These are phyloP conservation scores for Zaprionus bogoriensis DNA, from an alignment of 2,888 invertebrate species.

Conservation along the genomic window DNA sequence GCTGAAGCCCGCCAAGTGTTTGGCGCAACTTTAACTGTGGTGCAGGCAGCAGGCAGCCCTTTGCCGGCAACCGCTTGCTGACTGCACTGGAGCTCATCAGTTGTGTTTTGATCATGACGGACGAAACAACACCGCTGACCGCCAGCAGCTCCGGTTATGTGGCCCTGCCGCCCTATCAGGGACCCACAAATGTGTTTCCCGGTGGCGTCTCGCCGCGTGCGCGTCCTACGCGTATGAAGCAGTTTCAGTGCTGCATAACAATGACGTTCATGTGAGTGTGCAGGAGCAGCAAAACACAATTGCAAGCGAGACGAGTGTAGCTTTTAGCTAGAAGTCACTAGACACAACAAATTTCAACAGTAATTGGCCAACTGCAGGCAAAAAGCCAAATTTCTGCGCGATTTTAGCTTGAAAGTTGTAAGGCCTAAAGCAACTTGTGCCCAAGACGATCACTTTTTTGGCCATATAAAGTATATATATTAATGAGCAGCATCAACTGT, in stretches of 20 bases:
- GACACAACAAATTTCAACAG: too few relatives aligned
- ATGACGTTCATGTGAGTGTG: conserved; percentile 88
- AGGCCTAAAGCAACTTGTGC: too few relatives aligned
- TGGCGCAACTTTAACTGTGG: conserved; percentile 34
- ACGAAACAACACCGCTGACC: conserved; percentile 84
- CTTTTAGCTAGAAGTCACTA: too few relatives aligned
- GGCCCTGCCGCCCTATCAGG: conserved; percentile 70
- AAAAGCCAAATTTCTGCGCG: too few relatives aligned
- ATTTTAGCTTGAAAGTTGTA: too few relatives aligned
- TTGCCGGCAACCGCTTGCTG: too few relatives aligned
- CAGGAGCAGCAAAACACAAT: too few relatives aligned
- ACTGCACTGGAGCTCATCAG: conserved; percentile 36
- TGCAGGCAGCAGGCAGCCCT: conserved; percentile 4
- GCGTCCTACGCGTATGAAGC: conserved; percentile 83
- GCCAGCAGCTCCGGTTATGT: conserved; percentile 58
- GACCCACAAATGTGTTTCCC: conserved; percentile 84
- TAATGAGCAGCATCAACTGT: too few relatives aligned
- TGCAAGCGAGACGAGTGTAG: too few relatives aligned
- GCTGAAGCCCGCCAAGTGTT: conserved; percentile 67
- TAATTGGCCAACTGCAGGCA: too few relatives aligned
- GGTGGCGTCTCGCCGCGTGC: conserved; percentile 83
- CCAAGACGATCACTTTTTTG: too few relatives aligned
- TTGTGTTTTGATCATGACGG: conserved; percentile 76
- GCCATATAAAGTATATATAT: too few relatives aligned
- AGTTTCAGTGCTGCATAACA: conserved; percentile 89